Conservation (phyloP, 1,140 invertebrate genomes). For the Holcopasites calliopsidis region DNA sequence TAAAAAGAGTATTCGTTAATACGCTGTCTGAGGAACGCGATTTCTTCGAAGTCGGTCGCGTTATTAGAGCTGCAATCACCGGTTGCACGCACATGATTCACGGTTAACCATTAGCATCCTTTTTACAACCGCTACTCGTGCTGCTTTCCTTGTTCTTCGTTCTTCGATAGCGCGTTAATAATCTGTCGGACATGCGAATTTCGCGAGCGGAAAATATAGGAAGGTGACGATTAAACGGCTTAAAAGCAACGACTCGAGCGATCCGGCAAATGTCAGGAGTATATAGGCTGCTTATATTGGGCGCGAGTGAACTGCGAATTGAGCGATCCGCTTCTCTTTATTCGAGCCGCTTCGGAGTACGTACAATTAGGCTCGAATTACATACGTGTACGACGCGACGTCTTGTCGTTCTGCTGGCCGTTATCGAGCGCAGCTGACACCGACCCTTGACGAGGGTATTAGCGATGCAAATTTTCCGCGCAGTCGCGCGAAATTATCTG, state of each 20-base stretch:
- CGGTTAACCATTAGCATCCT: constrained; percentile 25
- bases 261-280: background rate
- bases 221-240: too few species aligned
- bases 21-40: background rate
- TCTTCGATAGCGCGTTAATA: constrained; percentile 11
- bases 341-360: background rate
- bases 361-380: constrained; percentile 40
- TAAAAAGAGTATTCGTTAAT: constrained; percentile 3
- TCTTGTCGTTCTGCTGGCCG: background rate
- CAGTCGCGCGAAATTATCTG: background rate
- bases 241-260: background rate
- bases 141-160: background rate
- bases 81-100: constrained; percentile 19
- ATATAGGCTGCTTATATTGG: background rate
- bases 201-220: too few species aligned
- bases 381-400: background rate
- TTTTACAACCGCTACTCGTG: background rate
- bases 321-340: background rate
- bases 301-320: background rate
- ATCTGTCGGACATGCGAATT: background rate
- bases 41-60: constrained; percentile 6
- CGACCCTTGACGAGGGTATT: background rate
- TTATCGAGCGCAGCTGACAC: constrained; percentile 14
- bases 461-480: constrained; percentile 12
- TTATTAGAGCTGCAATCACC: constrained; percentile 27